These are phyloP conservation scores for Thryonomys swinderianus DNA, from an alignment of 2,113 vertebrate genomes.

Conservation along the genomic window DNA sequence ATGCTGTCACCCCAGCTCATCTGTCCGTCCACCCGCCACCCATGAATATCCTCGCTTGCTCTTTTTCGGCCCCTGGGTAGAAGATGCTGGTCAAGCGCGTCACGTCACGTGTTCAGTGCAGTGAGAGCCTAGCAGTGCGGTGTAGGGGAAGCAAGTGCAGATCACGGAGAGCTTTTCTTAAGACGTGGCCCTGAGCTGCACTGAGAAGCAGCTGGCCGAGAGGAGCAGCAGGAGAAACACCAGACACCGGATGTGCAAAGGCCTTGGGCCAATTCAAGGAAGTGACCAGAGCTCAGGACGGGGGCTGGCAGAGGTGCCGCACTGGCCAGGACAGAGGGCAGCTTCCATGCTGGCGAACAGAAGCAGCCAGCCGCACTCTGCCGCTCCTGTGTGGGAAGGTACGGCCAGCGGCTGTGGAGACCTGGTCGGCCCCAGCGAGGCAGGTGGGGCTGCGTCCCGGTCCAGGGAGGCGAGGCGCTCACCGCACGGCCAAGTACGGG, in stretches of 20 bases:
- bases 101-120: background rate
- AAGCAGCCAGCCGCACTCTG: background rate
- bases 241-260: background rate
- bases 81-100: background rate
- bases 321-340: background rate
- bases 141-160: fast-evolving
- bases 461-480: background rate
- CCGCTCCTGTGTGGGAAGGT: background rate
- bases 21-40: background rate
- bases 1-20: background rate
- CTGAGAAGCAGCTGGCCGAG: background rate
- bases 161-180: background rate
- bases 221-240: background rate
- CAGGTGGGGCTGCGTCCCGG: background rate
- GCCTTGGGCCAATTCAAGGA: background rate
- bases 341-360: background rate
- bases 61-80: fast-evolving
- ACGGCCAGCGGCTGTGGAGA: background rate
- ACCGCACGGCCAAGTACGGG: no score
- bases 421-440: background rate
- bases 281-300: background rate
- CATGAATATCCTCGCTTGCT: background rate
- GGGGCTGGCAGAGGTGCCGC: no score
- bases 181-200: background rate
- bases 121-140: background rate